These are phyloP conservation scores for Vireo griseus DNA, from an alignment of 2,797 vertebrate species.

Conservation along the genomic window DNA sequence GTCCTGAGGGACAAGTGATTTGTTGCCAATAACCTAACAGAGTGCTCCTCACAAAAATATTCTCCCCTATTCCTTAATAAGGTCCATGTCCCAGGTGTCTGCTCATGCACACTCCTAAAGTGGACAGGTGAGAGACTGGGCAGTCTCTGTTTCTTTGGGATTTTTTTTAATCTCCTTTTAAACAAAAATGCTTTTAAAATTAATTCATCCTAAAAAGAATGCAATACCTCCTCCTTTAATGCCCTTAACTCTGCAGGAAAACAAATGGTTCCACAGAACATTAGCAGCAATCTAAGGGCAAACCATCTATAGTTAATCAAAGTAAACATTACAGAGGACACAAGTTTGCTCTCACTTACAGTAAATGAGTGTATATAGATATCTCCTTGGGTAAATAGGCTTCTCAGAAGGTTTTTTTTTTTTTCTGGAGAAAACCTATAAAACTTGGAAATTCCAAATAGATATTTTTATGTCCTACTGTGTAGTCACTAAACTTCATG, in stretches of 20 bases:
- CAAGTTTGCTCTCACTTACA: background rate
- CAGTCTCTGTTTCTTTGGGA: background rate
- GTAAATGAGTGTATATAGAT: background rate
- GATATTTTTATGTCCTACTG: background rate
- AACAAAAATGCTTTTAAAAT: background rate
- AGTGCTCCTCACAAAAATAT: background rate
- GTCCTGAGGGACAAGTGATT: background rate
- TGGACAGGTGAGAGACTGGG: background rate
- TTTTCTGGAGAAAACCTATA: background rate
- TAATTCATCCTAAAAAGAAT: background rate
- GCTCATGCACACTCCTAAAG: background rate
- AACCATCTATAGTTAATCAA: background rate
- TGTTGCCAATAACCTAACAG: background rate
- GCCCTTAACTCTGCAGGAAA: background rate
- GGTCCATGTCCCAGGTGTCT: background rate
- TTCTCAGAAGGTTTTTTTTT: background rate
- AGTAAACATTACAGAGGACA: background rate
- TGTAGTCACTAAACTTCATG: background rate
- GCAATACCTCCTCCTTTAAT: background rate
- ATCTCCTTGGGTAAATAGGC: background rate
- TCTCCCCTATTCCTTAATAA: background rate
- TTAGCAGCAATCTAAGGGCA: constrained; percentile 3
- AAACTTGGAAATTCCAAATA: background rate
- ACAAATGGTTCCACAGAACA: background rate
- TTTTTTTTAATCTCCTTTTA: background rate